These are phyloP conservation scores for Pasiphila rectangulata DNA, from an alignment of 2,888 invertebrate genomes.

Conservation along the genomic window DNA sequence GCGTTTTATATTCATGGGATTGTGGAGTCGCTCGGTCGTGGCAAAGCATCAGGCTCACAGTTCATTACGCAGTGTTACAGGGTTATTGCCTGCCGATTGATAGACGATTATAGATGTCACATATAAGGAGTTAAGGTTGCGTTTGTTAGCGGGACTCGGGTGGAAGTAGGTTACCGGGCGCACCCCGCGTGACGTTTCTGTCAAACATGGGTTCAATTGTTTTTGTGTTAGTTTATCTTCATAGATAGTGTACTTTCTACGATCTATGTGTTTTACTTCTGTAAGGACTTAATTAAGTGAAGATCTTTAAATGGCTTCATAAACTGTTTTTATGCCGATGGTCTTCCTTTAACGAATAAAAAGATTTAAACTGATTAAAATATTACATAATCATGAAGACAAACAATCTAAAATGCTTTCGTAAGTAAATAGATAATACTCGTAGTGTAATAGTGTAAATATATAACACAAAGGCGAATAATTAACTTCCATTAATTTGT, in stretches of 20 bases:
- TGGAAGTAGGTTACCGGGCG: conserved; percentile 59
- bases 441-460: too few species aligned
- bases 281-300: too few species aligned
- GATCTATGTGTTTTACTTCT: background rate
- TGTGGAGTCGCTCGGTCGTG: conserved; percentile 61
- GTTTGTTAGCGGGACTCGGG: conserved; percentile 21
- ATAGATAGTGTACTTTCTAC: too few species aligned
- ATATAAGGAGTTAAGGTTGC: conserved; percentile 36
- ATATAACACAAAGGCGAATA: too few species aligned
- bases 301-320: too few species aligned
- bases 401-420: too few species aligned
- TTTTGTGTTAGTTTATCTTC: conserved; percentile 52
- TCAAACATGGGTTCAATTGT: conserved; percentile 64
- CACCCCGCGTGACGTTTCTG: conserved; percentile 63
- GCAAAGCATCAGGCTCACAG: conserved; percentile 65
- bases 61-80: conserved; percentile 69
- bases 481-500: too few species aligned
- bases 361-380: too few species aligned
- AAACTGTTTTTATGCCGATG: too few species aligned
- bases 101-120: conserved; percentile 43
- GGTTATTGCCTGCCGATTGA: conserved; percentile 38
- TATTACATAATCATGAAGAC: too few species aligned
- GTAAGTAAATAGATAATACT: too few species aligned
- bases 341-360: too few species aligned
- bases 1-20: conserved; percentile 78